A percentile compares a stretch with the other conserved stretches of the same genome.
These are phyloP conservation scores for Drosophila tristis DNA, from an alignment of 1,140 invertebrate species.

Conservation along the genomic window DNA sequence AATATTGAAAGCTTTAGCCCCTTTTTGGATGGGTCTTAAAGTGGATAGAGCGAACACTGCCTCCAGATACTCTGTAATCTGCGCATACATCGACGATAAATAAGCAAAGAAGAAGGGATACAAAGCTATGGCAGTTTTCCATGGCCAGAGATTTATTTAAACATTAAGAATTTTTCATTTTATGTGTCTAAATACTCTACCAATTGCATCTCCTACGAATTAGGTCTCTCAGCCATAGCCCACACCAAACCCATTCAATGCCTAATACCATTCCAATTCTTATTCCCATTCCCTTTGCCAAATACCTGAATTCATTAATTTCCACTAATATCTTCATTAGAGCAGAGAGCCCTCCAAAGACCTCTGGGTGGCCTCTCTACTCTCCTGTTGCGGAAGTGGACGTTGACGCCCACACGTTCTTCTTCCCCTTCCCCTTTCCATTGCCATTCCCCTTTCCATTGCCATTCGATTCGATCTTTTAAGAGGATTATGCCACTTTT, in stretches of 20 bases:
- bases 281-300: too few species aligned
- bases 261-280: too few species aligned
- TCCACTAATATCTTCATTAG: constrained; percentile 69
- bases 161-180: neutral
- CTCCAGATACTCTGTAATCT: too few species aligned
- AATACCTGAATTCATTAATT: constrained; percentile 35
- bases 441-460: too few species aligned
- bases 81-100: too few species aligned
- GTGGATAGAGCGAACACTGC: neutral
- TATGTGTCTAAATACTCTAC: neutral
- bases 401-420: constrained; percentile 64
- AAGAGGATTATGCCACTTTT: constrained; percentile 70
- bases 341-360: constrained; percentile 10
- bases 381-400: constrained; percentile 48
- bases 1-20: constrained; percentile 37
- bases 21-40: constrained; percentile 18
- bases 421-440: too few species aligned
- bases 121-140: too few species aligned
- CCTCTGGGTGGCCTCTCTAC: constrained; percentile 56
- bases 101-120: too few species aligned
- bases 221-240: too few species aligned
- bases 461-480: constrained; percentile 23
- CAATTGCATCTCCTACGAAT: too few species aligned
- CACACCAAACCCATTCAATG: too few species aligned
- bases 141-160: too few species aligned